Conservation (phyloP, 1,140 invertebrate genomes). For the Drosophila cardini region DNA sequence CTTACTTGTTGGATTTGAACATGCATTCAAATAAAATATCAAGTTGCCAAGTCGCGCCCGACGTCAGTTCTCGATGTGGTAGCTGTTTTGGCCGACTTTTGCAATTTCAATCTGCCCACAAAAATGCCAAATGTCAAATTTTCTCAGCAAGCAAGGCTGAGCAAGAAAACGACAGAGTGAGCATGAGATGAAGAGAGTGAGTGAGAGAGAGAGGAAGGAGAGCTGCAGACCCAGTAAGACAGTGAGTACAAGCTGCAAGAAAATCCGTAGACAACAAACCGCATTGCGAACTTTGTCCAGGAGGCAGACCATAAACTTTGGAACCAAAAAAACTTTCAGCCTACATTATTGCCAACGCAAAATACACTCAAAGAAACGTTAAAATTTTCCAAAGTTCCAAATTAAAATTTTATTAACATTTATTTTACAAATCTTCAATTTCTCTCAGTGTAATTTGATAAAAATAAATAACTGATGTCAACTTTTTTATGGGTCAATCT, state of each 20-base stretch:
- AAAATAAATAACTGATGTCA: slow-evolving; percentile 30
- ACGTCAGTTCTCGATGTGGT: slow-evolving; percentile 4
- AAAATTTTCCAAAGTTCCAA: too few relatives aligned
- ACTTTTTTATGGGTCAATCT: slow-evolving; percentile 37
- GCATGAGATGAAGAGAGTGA: slow-evolving; percentile 1
- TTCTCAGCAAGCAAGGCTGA: neutral
- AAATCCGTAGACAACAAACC: slow-evolving; percentile 47
- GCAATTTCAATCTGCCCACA: slow-evolving; percentile 68
- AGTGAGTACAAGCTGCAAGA: slow-evolving; percentile 34
- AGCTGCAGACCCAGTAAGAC: neutral
- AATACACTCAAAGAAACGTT: slow-evolving; percentile 19
- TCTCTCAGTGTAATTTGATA: neutral
- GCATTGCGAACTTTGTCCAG: slow-evolving; percentile 45
- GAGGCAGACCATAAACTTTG: slow-evolving; percentile 35
- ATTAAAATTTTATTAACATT: neutral
- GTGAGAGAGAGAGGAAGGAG: neutral
- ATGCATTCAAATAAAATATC: slow-evolving; percentile 79
- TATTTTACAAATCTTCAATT: neutral
- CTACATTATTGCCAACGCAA: slow-evolving; percentile 10
- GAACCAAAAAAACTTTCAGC: slow-evolving; percentile 20
- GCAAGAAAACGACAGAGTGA: neutral
- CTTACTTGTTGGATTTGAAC: slow-evolving; percentile 33
- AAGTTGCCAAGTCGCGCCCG: slow-evolving; percentile 57
- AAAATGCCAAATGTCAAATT: slow-evolving; percentile 45
- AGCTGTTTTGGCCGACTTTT: slow-evolving; percentile 53